Base-by-base conservation (phyloP, 2,113 vertebrate species). In the Rhegmatorhina hoffmannsi region DNA sequence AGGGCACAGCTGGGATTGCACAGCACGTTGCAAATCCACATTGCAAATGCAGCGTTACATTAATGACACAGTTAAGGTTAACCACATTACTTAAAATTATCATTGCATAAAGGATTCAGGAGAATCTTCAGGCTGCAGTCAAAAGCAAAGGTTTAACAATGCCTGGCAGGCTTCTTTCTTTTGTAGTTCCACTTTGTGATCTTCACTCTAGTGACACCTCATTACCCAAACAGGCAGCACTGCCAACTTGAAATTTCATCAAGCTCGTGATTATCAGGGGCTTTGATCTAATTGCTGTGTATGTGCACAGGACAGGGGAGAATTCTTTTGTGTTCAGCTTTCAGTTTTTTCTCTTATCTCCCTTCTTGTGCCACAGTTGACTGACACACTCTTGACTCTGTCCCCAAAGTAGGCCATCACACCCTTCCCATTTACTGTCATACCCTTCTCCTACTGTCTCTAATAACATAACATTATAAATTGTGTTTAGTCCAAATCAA, bases 101-200 rank as follows among this genome's bases (percentile, higher is more conserved):
- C 69, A 50, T 69, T 72, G 47, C 91, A 81, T 50, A 58, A 81
- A 89, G 82, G 52, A 62, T 84, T 90, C 44, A 9, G 83, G 33
- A 90, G 72, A 88, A 74, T 72, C 64, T 85, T 89, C 73, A 72
- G 81, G n/a, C 52, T n/a, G 55, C 84, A 58, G 44, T 88, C 62
- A 46, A 70, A 94, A 92, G 91, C 56, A 50, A 53, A 73, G 88
- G 28, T 87, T 94, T 95, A 86, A 93, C 81, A 84, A 81, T 77
- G 81, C 88, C 94, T 94, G 86, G 84, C 84, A 96, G 96, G 94
- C 67, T 76, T 69, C 72, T 76, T 58, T 87, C 92, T 92, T 93
- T 66, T 89, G 83, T 89, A 84, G 70, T 36, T 94, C 55, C 60
- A 28, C 83, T 91, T 95, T 93, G 84, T 89, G 81, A 89, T 95